Percentiles rank a stretch among this genome's conserved stretches.
Conservation (phyloP, 2,888 invertebrate species). For the Pyrocoelia pectoralis region DNA sequence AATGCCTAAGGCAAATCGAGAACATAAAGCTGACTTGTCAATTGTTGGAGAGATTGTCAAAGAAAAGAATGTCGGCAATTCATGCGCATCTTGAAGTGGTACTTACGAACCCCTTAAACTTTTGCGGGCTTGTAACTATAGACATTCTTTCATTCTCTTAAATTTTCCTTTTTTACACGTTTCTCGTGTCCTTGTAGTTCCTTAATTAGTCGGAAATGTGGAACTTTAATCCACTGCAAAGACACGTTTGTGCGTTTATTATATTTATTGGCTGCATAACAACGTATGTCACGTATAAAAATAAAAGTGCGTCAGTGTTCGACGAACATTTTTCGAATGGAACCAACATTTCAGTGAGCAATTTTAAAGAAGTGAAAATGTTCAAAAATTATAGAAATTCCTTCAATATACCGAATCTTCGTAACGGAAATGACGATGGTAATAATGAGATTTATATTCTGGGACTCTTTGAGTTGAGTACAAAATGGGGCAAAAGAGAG, state of each 20-base stretch:
- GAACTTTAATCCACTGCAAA: conserved; percentile 42
- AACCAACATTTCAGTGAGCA: neutral
- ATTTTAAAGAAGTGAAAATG: conserved; percentile 8
- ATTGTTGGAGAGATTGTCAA: conserved; percentile 39
- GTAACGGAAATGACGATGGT: conserved; percentile 61
- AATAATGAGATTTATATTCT: conserved; percentile 63
- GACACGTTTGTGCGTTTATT: conserved; percentile 48
- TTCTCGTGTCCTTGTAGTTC: conserved; percentile 17
- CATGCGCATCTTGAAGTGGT: conserved; percentile 51
- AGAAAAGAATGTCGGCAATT: conserved; percentile 43
- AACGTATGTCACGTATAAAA: conserved; percentile 39
- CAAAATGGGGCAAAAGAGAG: conserved; percentile 67
- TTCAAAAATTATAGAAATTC: conserved; percentile 21
- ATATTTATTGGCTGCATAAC: conserved; percentile 46
- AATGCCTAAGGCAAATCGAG: conserved; percentile 14
- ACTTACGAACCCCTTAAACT: conserved; percentile 45
- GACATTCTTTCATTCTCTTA: conserved; percentile 15
- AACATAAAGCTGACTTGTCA: conserved; percentile 49
- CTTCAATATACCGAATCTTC: conserved; percentile 19
- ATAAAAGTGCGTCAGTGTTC: conserved; percentile 15
- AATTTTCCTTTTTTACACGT: conserved; percentile 23
- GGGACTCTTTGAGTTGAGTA: conserved; percentile 82
- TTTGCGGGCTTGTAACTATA: conserved; percentile 28
- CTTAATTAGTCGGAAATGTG: conserved; percentile 24
- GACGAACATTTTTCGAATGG: conserved; percentile 1